These are phyloP conservation scores for Psilopsiagon aymara DNA, from an alignment of 2,113 vertebrate species.

Conservation along the genomic window DNA sequence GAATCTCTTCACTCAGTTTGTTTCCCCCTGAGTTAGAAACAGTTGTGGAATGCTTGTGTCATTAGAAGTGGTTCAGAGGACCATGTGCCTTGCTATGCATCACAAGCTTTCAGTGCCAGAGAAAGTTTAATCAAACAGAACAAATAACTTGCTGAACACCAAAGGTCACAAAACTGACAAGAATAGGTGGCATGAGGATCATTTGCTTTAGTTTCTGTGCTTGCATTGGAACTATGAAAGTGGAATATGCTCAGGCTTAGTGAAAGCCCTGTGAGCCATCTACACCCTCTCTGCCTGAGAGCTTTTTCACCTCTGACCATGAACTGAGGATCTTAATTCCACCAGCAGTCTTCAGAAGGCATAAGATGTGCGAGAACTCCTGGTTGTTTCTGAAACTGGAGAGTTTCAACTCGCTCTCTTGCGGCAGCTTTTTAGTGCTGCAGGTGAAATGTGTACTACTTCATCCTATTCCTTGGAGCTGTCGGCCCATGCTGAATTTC, in stretches of 20 bases:
- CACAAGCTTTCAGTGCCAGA: not conserved
- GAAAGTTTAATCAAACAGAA: not conserved
- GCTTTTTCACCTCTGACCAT: not conserved
- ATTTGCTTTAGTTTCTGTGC: not conserved
- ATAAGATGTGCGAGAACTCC: not conserved
- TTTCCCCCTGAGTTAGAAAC: fast-evolving
- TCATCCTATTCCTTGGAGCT: not conserved
- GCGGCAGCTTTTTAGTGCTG: not conserved
- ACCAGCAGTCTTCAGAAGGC: not conserved
- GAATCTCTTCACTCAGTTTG: not conserved
- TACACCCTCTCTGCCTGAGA: not conserved
- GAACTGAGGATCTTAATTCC: not conserved
- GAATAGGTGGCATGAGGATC: not conserved
- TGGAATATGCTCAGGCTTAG: not conserved
- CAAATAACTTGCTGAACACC: not conserved
- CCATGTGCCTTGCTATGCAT: not conserved
- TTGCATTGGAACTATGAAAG: not conserved
- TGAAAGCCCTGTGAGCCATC: not conserved
- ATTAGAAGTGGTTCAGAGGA: not conserved
- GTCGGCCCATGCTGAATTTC: not conserved
- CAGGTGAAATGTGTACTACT: not conserved
- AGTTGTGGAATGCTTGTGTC: not conserved
- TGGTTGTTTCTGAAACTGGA: not conserved
- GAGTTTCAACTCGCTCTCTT: fast-evolving
- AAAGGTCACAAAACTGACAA: not conserved